Base-by-base conservation (phyloP, 2,888 invertebrate species). In the Philonicus albiceps region DNA sequence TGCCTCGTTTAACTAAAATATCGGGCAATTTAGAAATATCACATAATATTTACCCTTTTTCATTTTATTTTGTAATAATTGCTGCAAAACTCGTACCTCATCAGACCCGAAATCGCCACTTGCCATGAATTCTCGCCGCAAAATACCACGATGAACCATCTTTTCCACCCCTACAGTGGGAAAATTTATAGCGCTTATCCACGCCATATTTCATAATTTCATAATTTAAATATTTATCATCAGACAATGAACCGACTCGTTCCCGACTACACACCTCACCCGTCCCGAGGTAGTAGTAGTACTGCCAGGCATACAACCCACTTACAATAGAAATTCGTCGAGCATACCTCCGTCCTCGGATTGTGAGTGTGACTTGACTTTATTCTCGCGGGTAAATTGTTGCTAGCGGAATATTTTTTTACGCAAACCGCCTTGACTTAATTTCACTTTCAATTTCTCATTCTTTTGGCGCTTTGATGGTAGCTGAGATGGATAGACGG, bases 391-490 rank as follows among this genome's bases (percentile, higher is more conserved):
- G 64, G 64, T 31, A 53, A 78, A 78, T 78, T 78, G 78, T 78
- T 78, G 78, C 78, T 78, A 53, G 78, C 78, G 49, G 78, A 78
- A 43, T 78, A 27, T 78, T 78, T 76, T 73, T 76, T 78, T 78
- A 78, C 78, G 49, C 49, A 30, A 78, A 34, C 80, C 53, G 84
- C 84, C 84, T 84, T 84, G 84, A 84, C 84, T 84, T 84, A 72
- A 84, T 84, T 84, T 84, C 84, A 84, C 84, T 84, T 84, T 84
- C 84, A 72, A 84, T 84, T 81, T 84, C 78, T 78, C 78, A 78
- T 78, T 78, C 78, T 78, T 31, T 22, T 27, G 78, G 8, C 49
- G 8, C 49, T 43, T 43, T 43, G 22, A 27, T 64, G 22, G 64
- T 64, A 27, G 64, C 64, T 64, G 22, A 64, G 64, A 64, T 64